Percentiles rank a stretch among this genome's conserved stretches.
Evolutionary conservation across 2,797 vertebrate genomes (phyloP).

Genomic region (Danio choprae): DNA sequence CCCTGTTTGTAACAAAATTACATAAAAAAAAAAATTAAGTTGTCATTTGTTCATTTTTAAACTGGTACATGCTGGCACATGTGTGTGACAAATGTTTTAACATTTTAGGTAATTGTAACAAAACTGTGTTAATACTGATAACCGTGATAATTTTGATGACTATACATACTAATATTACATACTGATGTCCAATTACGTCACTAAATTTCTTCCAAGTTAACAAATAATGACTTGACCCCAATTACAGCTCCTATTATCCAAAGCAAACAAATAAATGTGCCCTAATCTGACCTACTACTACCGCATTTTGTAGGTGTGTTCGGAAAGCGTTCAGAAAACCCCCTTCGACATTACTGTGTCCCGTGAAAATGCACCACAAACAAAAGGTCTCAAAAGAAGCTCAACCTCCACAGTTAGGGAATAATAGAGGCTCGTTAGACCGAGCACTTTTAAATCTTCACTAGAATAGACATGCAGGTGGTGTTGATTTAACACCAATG

Average conservation of each 20-base stretch:
- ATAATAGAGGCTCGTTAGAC: slow-evolving; percentile 24
- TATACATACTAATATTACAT: too few relatives aligned
- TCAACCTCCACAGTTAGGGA: slow-evolving; percentile 40
- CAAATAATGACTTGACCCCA: slow-evolving; percentile 5
- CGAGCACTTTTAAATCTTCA: slow-evolving; percentile 39
- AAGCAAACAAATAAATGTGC: slow-evolving; percentile 28
- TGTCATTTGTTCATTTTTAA: too few relatives aligned
- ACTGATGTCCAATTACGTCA: background rate
- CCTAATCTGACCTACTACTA: slow-evolving; percentile 6
- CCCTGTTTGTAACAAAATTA: too few relatives aligned
- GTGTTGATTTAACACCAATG: slow-evolving; percentile 51
- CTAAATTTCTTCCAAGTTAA: background rate
- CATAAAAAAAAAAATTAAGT: too few relatives aligned
- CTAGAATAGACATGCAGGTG: slow-evolving; percentile 47
- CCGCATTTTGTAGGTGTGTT: slow-evolving; percentile 2
- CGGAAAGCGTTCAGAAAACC: slow-evolving; percentile 8
- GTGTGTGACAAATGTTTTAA: too few relatives aligned
- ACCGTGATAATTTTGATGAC: too few relatives aligned
- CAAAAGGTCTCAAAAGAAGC: slow-evolving; percentile 33
- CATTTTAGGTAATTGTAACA: too few relatives aligned
- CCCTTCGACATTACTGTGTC: background rate
- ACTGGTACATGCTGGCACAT: too few relatives aligned
- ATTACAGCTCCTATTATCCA: background rate
- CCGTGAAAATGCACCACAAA: slow-evolving; percentile 29
- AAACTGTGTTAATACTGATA: too few relatives aligned